These are phyloP conservation scores for Cactoblastis cactorum DNA, from an alignment of 2,888 invertebrate genomes.

Conservation along the genomic window DNA sequence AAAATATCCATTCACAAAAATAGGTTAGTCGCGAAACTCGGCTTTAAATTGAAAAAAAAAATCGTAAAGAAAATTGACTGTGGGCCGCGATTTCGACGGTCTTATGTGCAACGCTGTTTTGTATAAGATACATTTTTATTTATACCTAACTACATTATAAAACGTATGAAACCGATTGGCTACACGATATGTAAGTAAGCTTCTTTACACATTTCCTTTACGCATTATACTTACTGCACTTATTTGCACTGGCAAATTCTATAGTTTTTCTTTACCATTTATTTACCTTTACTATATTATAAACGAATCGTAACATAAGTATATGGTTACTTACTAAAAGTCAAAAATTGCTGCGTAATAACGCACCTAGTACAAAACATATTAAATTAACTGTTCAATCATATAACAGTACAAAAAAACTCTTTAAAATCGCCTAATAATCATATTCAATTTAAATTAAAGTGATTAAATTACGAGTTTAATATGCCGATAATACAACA, in stretches of 20 bases:
- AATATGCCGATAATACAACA: conserved; percentile 25
- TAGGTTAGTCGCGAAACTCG: conserved; percentile 72
- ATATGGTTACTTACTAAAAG: background rate
- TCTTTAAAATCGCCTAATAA: conserved; percentile 20
- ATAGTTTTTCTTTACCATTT: no score
- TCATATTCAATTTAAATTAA: conserved; percentile 27
- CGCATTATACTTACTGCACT: no score
- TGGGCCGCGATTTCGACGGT: background rate
- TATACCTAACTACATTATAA: no score
- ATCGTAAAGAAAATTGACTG: background rate
- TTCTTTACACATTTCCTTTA: no score
- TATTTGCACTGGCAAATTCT: no score
- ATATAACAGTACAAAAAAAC: conserved; percentile 17
- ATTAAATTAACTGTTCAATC: conserved; percentile 18
- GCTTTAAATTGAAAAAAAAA: conserved; percentile 18
- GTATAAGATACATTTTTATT: no score
- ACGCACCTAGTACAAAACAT: background rate
- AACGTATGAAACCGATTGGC: no score
- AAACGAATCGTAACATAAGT: no score
- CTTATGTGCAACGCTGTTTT: background rate
- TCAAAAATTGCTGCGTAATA: background rate
- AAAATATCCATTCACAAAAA: conserved; percentile 77
- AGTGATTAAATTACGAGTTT: conserved; percentile 33
- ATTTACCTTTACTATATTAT: no score
- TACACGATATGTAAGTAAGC: no score